These are phyloP conservation scores for Torymus texanus DNA, from an alignment of 2,888 invertebrate species.

Conservation along the genomic window DNA sequence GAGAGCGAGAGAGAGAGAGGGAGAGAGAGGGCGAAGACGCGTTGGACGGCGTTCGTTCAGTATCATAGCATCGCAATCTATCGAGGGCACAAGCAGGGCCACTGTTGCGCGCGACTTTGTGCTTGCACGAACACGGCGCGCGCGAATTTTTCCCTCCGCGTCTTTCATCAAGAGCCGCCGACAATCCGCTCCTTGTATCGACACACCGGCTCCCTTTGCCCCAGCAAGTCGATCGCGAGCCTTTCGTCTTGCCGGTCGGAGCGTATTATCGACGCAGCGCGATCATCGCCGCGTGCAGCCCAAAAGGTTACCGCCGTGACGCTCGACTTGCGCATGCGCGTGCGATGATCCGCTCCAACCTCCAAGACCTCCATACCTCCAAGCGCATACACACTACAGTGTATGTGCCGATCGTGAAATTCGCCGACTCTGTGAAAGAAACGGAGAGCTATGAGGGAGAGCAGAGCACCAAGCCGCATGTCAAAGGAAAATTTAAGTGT, in stretches of 20 bases:
- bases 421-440: conserved; percentile 55
- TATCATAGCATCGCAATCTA: conserved; percentile 72
- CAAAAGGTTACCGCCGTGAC: not conserved
- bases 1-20: conserved; percentile 6
- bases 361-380: too few relatives aligned
- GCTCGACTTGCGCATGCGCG: conserved; percentile 15
- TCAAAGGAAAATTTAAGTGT: conserved; percentile 32
- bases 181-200: conserved; percentile 75
- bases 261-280: conserved; percentile 69
- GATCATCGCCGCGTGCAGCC: conserved; percentile 60
- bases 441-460: conserved; percentile 19
- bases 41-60: conserved; percentile 50
- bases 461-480: conserved; percentile 53
- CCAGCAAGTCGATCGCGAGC: conserved; percentile 30
- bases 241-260: conserved; percentile 69
- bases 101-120: conserved; percentile 69
- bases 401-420: not conserved
- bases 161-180: conserved; percentile 64
- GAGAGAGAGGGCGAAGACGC: conserved; percentile 65
- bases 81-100: conserved; percentile 67
- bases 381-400: too few relatives aligned
- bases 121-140: conserved; percentile 49
- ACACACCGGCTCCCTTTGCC: conserved; percentile 64
- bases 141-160: conserved; percentile 58
- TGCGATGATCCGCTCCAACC: too few relatives aligned